Base-by-base conservation (phyloP, 2,888 invertebrate genomes). In the Siphonodentalium dalli region DNA sequence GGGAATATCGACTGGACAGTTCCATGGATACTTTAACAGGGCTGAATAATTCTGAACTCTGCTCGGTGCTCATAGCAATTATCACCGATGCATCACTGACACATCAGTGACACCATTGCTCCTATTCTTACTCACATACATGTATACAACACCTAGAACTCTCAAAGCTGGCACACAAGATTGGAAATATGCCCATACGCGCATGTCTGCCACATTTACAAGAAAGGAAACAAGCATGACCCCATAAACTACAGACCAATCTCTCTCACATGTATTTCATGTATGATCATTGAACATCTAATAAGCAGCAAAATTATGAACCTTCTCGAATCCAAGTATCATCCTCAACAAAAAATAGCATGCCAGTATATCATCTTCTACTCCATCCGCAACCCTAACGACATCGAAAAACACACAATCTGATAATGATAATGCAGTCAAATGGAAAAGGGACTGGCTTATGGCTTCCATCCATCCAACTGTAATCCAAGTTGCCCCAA, bases 221-320 rank as follows among this genome's bases (percentile, higher is more conserved):
- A n/a, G n/a, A n/a, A n/a, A n/a, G n/a, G n/a, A n/a, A n/a, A n/a
- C n/a, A n/a, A n/a, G n/a, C n/a, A n/a, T n/a, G n/a, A n/a, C n/a
- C n/a, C n/a, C n/a, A 44, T 44, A 4, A 34, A 44, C 23, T 3
- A 18, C 18, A 34, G n/a, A 20, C 27, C 6, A 42, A 42, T 28
- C 29, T 27, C 27, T 21, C 27, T 28, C 15, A 21, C 42, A 42
- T 27, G 42, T 7, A 20, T 42, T 5, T 8, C 42, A 15, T 27
- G 28, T 15, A 15, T 42, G 7, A 24, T 15, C 8, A 27, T 7
- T 4, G 47, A 47, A 34, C 47, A 47, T 24, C 13, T 47, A 23
- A 23, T 47, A 11, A 18, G 38, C 11, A 38, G 38, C 39, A 27
- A 27, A n/a, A 47, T 47, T 15, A 38, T 47, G 39, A 15, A 47